A percentile compares a stretch with the other conserved stretches of the same genome.
These are phyloP conservation scores for Menura novaehollandiae DNA, from an alignment of 2,113 vertebrate genomes.

Conservation along the genomic window DNA sequence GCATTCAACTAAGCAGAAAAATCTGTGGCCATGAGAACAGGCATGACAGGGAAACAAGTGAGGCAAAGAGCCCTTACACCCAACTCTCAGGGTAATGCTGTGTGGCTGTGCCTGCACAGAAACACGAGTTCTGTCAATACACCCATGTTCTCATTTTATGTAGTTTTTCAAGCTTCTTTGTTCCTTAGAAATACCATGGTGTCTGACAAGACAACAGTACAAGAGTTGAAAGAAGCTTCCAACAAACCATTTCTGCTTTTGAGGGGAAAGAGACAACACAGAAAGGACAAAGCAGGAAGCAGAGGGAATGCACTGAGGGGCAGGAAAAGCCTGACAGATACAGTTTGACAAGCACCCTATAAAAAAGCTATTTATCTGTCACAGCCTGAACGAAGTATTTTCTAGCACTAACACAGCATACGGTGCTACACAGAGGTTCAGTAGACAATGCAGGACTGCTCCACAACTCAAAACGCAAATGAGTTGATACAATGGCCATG, in stretches of 20 bases:
- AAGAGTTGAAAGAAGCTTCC: slow-evolving; percentile 15
- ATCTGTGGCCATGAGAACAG: background rate
- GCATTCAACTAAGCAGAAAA: background rate
- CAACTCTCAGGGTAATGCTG: background rate
- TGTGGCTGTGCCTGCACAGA: background rate
- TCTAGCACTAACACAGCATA: background rate
- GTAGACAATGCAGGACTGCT: slow-evolving; percentile 50
- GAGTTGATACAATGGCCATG: slow-evolving; percentile 49
- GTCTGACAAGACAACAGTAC: background rate
- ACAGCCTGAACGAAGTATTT: background rate
- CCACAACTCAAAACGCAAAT: slow-evolving; percentile 44
- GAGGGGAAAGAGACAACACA: background rate
- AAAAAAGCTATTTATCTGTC: background rate
- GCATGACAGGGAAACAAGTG: background rate
- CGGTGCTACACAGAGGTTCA: slow-evolving; percentile 6
- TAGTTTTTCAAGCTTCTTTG: background rate
- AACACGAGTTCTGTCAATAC: background rate
- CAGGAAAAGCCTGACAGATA: background rate
- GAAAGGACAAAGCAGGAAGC: background rate
- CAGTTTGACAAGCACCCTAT: background rate
- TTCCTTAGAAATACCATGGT: background rate
- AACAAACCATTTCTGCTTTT: background rate
- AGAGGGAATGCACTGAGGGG: background rate
- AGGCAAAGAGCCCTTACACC: background rate
- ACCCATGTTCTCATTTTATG: background rate